Conservation (phyloP, 2,888 invertebrate species). For the Agrochola lota region DNA sequence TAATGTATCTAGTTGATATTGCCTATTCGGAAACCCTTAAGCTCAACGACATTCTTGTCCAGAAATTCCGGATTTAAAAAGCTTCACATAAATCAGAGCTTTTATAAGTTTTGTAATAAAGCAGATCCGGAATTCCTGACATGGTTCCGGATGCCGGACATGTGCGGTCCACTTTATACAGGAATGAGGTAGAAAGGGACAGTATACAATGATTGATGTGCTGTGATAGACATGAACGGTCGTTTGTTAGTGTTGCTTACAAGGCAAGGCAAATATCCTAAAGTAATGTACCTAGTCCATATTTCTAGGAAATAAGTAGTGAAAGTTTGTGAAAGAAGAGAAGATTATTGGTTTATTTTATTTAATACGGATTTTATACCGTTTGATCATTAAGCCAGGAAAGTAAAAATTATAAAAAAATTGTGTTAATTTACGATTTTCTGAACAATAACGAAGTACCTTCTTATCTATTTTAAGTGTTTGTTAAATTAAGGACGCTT, state of each 20-base stretch:
- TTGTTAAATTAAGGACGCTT: neutral
- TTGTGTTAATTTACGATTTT: neutral
- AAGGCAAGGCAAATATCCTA: neutral
- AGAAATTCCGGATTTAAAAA: neutral
- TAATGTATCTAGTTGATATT: neutral
- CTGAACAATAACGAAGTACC: neutral
- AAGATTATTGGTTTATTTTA: neutral
- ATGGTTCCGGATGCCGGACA: conserved; percentile 15
- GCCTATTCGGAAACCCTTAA: no score
- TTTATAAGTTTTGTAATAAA: neutral
- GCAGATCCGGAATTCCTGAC: neutral
- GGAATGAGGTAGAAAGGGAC: conserved; percentile 22
- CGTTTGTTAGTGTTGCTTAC: conserved; percentile 5
- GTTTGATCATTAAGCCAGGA: neutral
- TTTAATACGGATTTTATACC: neutral
- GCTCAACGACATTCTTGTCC: neutral
- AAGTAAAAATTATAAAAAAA: neutral
- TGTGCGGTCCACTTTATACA: conserved; percentile 12
- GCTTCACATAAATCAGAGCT: neutral
- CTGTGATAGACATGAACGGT: conserved; percentile 15
- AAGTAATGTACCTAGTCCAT: neutral
- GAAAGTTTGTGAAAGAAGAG: neutral
- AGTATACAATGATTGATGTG: conserved; percentile 36
- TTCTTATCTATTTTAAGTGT: neutral
- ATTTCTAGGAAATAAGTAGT: conserved; percentile 4